Conservation (phyloP, 2,888 invertebrate genomes). For the Cordilura impudica region DNA sequence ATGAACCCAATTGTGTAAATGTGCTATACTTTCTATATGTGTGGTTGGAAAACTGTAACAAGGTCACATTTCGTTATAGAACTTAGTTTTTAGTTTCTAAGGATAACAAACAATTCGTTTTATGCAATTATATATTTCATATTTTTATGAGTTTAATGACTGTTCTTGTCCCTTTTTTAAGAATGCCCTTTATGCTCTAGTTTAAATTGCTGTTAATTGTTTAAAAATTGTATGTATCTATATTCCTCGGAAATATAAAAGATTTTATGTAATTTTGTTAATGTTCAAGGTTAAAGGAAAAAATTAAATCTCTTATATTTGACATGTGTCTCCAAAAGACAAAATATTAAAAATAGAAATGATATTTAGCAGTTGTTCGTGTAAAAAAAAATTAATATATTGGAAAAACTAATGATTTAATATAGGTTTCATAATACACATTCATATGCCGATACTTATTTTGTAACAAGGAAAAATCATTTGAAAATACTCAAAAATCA, state of each 20-base stretch:
- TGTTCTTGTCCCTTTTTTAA: neutral
- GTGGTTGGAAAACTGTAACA: conserved; percentile 51
- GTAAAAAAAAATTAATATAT: too few relatives aligned
- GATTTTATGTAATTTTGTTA: conserved; percentile 21
- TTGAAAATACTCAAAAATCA: too few relatives aligned
- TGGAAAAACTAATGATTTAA: too few relatives aligned
- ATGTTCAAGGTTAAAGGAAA: conserved; percentile 44
- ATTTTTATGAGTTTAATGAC: conserved; percentile 41
- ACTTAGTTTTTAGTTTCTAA: neutral
- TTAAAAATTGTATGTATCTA: conserved; percentile 2
- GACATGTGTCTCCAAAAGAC: too few relatives aligned
- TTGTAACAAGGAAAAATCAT: too few relatives aligned
- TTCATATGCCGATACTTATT: too few relatives aligned
- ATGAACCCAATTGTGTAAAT: neutral
- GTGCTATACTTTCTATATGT: too few relatives aligned
- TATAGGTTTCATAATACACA: too few relatives aligned
- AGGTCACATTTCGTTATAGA: conserved; percentile 28
- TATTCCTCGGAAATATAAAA: neutral
- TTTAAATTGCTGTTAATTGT: conserved; percentile 31
- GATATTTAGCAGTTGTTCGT: too few relatives aligned
- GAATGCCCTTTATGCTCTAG: conserved; percentile 25
- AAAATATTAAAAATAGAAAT: too few relatives aligned
- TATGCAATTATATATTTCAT: conserved; percentile 33
- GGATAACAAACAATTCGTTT: neutral
- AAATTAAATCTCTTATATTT: too few relatives aligned